These are phyloP conservation scores for Fratercula arctica DNA, from an alignment of 2,797 vertebrate genomes.

Conservation along the genomic window DNA sequence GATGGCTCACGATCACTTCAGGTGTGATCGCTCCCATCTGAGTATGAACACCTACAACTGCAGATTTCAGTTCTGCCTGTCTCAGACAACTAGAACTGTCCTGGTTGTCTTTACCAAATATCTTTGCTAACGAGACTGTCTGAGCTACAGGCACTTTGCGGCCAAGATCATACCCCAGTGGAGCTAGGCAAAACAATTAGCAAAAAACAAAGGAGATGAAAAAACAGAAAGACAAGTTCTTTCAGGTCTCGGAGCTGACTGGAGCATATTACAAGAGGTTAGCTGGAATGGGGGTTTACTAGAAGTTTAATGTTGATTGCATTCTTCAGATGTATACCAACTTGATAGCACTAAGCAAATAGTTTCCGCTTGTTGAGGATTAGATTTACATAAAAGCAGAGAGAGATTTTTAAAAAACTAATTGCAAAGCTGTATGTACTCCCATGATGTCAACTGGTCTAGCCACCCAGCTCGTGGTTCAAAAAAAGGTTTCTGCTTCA, in stretches of 20 bases:
- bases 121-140: not conserved
- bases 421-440: not conserved
- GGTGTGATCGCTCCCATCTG: not conserved
- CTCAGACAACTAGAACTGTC: not conserved
- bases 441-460: not conserved
- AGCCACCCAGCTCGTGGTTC: not conserved
- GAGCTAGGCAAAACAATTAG: not conserved
- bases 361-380: not conserved
- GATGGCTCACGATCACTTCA: not conserved
- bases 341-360: not conserved
- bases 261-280: not conserved
- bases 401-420: not conserved
- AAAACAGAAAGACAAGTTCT: not conserved
- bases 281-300: not conserved
- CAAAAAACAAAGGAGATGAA: not conserved
- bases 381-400: not conserved
- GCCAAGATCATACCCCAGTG: not conserved
- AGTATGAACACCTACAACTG: not conserved
- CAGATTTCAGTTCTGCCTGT: not conserved
- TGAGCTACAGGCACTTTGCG: not conserved
- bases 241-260: not conserved
- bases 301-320: not conserved
- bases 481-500: not conserved
- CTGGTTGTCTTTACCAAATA: not conserved
- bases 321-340: not conserved